phyloP scores from a whole-genome alignment of 2,888 invertebrate genomes.

The Strigamia crassipes region DNA sequence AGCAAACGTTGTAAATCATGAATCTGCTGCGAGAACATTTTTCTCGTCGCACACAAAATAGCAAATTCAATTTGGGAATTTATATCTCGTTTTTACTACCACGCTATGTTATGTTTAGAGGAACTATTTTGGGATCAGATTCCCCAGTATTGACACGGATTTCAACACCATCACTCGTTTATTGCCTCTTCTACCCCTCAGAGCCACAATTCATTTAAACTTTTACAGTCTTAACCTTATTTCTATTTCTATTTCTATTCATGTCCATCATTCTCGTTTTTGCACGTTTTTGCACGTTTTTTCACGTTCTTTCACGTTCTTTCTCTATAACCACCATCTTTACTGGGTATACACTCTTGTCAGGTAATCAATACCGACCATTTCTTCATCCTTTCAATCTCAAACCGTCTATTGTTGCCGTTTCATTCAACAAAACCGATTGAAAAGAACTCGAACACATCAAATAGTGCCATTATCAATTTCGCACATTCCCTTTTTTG shows the following conservation, averaged over 20 bases:
- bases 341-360: too few relatives aligned
- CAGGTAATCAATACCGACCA: neutral
- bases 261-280: neutral
- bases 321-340: neutral
- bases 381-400: neutral
- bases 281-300: too few relatives aligned
- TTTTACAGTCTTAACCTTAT: neutral
- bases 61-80: neutral
- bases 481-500: neutral
- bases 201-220: neutral
- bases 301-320: too few relatives aligned
- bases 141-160: neutral
- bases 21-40: too few relatives aligned
- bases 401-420: neutral
- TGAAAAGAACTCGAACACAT: neutral
- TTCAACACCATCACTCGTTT: neutral
- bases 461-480: neutral
- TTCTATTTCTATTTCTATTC: neutral
- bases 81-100: neutral
- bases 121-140: neutral
- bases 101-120: neutral
- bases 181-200: neutral
- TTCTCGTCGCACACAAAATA: neutral
- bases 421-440: neutral
- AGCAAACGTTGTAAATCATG: too few relatives aligned